Base-by-base conservation (phyloP, 2,888 invertebrate genomes). In the Tetheella fluctuosa region DNA sequence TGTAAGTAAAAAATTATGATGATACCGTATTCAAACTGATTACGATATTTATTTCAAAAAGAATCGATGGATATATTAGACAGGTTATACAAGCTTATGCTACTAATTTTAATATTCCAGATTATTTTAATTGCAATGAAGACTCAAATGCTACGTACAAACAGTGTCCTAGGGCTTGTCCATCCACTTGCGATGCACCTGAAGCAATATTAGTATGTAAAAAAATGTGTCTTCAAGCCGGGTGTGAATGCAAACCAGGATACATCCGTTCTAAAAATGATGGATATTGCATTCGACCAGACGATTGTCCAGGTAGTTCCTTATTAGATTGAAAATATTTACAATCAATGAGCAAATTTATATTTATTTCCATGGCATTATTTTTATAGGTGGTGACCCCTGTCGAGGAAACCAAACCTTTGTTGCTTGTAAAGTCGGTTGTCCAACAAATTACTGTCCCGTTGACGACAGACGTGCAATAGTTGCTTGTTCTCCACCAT, bases 221-320 rank as follows among this genome's bases (percentile, higher is more conserved):
- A n/a, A 1, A 15, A 10, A 8, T 53, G 10, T 71, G 73, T 69
- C 57, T 56, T 52, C 52, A 55, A 34, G 79, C 76, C 1, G 84
- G 77, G 6, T 85, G 85, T 34, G 68, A 78, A 65, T 85, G 85
- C 59, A 67, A 78, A 17, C 58, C 72, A 17, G 83, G 84, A 0
- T 79, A 71, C 52, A 54, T 85, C 7, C 63, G 68, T 13, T 73
- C 68, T 4, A 60, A 71, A 23, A 13, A 6, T 4, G 70, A 61
- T 30, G 81, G 80, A 6, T 64, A 37, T 53, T 85, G 85, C 58
- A 68, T 84, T 28, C 57, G 67, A 13, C 77, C 79, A 12, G 64
- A 77, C 4, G 13, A 81, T 23, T 85, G 85, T 60, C 65, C 73
- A 63, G 75, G 89, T 88, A 74, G 73, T n/a, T 1, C 39, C 25